Base-by-base conservation (phyloP, 2,797 vertebrate genomes). In the Sebastes ruberrimus region DNA sequence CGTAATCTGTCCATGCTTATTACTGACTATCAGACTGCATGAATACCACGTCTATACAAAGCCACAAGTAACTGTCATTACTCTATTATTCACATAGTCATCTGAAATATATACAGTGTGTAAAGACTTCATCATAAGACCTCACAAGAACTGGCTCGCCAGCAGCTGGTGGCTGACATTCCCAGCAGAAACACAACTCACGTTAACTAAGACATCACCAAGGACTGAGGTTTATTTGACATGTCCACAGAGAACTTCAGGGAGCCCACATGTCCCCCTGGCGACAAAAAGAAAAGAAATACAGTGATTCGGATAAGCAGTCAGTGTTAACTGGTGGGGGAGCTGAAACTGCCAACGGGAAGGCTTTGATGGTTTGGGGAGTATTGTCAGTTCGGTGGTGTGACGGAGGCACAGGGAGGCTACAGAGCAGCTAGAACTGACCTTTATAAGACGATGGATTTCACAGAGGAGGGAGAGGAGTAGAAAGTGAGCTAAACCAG, bases 401-500 rank as follows among this genome's bases (percentile, higher is more conserved):
- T 27, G 69, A 74, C 22, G 10, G 71, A 76, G 46, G 25, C 71
- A 23, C 33, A 35, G n/a, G 32, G 76, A 78, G 64, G 73, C 62
- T 76, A 30, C 69, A 75, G 66, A 68, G 59, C 78, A 63, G 61
- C 74, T 63, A 82, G 46, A 79, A 22, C 33, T 89, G 86, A 92
- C 90, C 87, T 89, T 89, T 81, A 69, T 63, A 71, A 77, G 66
- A 49, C 59, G 66, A 84, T 13, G 52, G 69, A 74, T 84, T 88
- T 82, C 78, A 86, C 38, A 61, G 72, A 74, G 62, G 70, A 68
- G 60, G 52, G 16, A 38, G 62, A 56, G 22, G 33, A 79, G 25
- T 27, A 30, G 55, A 69, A 76, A 78, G 56, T 22, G 13, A 64
- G 18, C 35, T 65, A 71, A 78, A 80, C 28, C 62, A n/a, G 56